These are phyloP conservation scores for Camponotus floridanus DNA, from an alignment of 1,140 invertebrate genomes.

Conservation along the genomic window DNA sequence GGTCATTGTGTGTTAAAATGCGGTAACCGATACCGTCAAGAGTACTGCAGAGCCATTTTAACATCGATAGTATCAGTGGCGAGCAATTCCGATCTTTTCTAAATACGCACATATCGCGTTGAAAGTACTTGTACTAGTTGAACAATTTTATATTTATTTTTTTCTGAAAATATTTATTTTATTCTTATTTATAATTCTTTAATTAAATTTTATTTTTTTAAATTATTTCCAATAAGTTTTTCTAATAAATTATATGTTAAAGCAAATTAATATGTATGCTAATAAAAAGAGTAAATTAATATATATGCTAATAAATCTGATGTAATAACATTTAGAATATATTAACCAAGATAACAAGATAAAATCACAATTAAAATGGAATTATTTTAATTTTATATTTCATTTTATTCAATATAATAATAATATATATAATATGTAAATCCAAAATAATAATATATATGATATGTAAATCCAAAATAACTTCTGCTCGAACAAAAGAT, in stretches of 20 bases:
- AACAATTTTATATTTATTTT: background rate
- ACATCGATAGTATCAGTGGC: background rate
- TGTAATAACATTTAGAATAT: background rate
- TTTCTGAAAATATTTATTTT: background rate
- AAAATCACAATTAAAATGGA: background rate
- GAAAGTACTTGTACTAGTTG: background rate
- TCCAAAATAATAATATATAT: background rate
- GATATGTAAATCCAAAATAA: background rate
- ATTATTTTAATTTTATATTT: too few relatives aligned
- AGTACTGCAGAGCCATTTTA: background rate
- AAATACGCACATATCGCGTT: background rate
- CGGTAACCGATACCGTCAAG: background rate
- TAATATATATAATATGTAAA: background rate
- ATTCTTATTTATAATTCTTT: background rate
- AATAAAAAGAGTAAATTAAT: too few relatives aligned
- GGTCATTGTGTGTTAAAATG: slow-evolving; percentile 37
- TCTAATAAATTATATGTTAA: background rate
- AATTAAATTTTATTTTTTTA: background rate
- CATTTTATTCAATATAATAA: too few relatives aligned
- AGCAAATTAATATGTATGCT: background rate
- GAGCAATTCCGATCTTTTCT: slow-evolving; percentile 11
- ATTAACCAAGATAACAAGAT: background rate
- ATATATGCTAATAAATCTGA: background rate
- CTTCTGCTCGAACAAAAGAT: background rate
- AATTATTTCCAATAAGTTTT: background rate